These are phyloP conservation scores for Caenorhabditis becei DNA, from an alignment of 2,888 invertebrate genomes.

Conservation along the genomic window DNA sequence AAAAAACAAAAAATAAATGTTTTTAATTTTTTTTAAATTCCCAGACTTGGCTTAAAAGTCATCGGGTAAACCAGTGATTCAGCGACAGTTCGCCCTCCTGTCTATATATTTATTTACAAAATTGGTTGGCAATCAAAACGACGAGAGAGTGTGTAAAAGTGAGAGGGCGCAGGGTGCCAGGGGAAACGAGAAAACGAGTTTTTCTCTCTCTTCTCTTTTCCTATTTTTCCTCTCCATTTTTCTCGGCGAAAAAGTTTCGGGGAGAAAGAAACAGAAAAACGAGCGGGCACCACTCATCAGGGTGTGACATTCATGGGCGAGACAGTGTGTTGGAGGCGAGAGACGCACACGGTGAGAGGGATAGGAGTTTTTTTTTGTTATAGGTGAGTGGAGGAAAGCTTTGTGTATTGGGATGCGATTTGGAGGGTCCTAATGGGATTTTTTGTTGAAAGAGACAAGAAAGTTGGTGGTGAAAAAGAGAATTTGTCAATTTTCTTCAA, in stretches of 20 bases:
- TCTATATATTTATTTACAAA: constrained; percentile 1
- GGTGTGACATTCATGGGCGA: neutral
- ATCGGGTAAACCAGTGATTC: no score
- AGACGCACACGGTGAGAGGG: neutral
- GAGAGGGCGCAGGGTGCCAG: neutral
- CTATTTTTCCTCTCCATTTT: neutral
- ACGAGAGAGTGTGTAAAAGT: neutral
- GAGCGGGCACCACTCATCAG: neutral
- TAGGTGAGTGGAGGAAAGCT: neutral
- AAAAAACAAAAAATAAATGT: neutral
- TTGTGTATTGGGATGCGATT: no score
- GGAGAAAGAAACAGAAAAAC: neutral
- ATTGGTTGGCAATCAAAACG: constrained; percentile 5
- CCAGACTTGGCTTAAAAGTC: no score
- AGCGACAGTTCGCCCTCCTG: neutral
- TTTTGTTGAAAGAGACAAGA: no score
- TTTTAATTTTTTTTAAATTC: no score
- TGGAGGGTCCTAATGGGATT: no score
- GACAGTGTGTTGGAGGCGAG: neutral
- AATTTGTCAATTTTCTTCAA: no score
- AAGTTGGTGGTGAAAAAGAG: no score
- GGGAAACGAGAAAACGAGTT: neutral
- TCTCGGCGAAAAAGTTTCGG: constrained; percentile 1
- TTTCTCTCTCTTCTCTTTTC: neutral
- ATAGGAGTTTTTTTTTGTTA: no score